Base-by-base conservation (phyloP, 2,113 vertebrate genomes). In the Laterallus jamaicensis region DNA sequence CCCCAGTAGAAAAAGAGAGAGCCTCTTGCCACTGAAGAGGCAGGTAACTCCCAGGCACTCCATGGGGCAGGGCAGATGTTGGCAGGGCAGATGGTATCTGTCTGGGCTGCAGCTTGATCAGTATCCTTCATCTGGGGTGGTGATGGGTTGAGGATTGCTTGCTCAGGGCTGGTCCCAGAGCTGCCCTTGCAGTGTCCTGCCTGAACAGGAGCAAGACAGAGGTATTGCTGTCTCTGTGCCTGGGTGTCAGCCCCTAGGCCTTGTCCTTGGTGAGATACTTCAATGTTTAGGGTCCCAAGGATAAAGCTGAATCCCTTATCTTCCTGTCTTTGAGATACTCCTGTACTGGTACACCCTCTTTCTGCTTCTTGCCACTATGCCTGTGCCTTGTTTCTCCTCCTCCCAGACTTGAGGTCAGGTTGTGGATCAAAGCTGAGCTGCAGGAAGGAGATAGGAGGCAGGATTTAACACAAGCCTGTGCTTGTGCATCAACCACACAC, bases 371-470 rank as follows among this genome's bases (percentile, higher is more conserved):
- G 71, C 49, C 37, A 18, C 35, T 62, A 5, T 0, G 2, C 52
- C 54, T 58, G 40, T 44, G 54, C 39, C n/a, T 64, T 40, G 13
- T 47, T 91, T 63, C 20, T 35, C n/a, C 68, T 81, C 26, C 63
- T 87, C 24, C 81, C 81, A 67, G 77, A 6, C 80, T 47, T n/a
- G 76, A 86, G 92, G 86, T 47, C 49, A 52, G 84, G 71, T 44
- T 80, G 39, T n/a, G 94, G 77, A 76, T 92, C 49, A 63, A 60
- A 76, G 95, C 87, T 76, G 83, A 35, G 87, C 67, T 58, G 80
- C 32, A 67, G 42, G 31, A 32, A 70, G 77, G 55, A 62, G 75
- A 44, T 67, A 40, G 82, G 62, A 95, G 67, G 9, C 56, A 93
- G 92, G 91, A 28, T 81, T 67, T 52, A 64, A 69, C 29, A 6